A percentile compares a stretch with the other conserved stretches of the same genome.
These are phyloP conservation scores for Mesaphorura yosii DNA, from an alignment of 1,140 invertebrate species.

Conservation along the genomic window DNA sequence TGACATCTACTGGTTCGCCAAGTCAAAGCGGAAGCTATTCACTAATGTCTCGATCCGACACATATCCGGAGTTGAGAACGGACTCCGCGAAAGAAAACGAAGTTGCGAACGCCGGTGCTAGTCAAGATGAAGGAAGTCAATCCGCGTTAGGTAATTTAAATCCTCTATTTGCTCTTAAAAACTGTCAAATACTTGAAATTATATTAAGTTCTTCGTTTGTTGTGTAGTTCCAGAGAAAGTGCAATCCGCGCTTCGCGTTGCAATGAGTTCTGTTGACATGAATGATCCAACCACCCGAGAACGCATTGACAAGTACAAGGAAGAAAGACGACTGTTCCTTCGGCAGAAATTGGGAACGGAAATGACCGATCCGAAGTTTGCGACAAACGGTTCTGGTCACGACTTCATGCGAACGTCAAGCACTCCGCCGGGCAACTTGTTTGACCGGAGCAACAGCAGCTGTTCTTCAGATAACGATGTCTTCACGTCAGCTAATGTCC, in stretches of 20 bases:
- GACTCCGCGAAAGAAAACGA: conserved; percentile 24
- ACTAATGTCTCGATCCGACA: conserved; percentile 27
- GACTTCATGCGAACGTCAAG: too few relatives aligned
- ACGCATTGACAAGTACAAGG: conserved; percentile 80
- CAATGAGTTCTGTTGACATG: conserved; percentile 39
- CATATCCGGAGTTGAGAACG: conserved; percentile 28
- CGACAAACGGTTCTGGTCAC: too few relatives aligned
- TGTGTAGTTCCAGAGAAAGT: conserved; percentile 24
- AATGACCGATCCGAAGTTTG: conserved; percentile 44
- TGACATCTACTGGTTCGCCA: conserved; percentile 1
- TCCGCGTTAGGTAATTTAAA: too few relatives aligned
- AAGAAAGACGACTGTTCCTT: conserved; percentile 70
- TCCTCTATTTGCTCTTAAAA: too few relatives aligned
- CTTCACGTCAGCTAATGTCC: too few relatives aligned
- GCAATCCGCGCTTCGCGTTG: conserved; percentile 21
- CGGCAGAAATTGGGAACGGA: conserved; percentile 76
- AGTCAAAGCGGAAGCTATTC: conserved; percentile 1
- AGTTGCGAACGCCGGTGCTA: too few relatives aligned
- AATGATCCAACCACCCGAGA: conserved; percentile 51
- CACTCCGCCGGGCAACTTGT: conserved; percentile 29
- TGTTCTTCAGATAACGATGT: too few relatives aligned
- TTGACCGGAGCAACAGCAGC: conserved; percentile 32
- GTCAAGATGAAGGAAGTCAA: too few relatives aligned
- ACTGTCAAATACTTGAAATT: too few relatives aligned
- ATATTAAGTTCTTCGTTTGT: background rate